Base-by-base conservation (phyloP, 2,113 vertebrate species). In the Bungarus multicinctus region DNA sequence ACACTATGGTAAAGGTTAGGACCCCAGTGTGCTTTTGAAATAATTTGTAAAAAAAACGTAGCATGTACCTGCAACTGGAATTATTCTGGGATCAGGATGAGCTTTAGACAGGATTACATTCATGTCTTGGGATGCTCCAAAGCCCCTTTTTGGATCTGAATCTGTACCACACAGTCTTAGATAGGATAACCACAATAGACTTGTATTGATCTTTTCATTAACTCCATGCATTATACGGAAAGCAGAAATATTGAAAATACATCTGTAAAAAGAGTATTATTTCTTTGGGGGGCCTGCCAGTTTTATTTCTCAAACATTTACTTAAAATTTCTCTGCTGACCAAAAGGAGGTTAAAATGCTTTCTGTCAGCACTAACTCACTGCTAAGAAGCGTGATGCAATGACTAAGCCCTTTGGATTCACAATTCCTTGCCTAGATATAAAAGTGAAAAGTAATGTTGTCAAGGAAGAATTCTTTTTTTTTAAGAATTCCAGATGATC, bases 281-380 rank as follows among this genome's bases (percentile, higher is more conserved):
- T 89, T 85, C 64, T 58, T 11, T 81, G 39, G 52, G 39, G 54
- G 2, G 43, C 47, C 20, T 55, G 52, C 30, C 53, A 52, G 20
- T 47, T 92, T 69, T 89, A 88, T 97, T 95, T 95, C 94, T 93
- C 95, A 95, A 96, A 94, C 97, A 96, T 97, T 96, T 97, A 96
- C 96, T 97, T 96, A 95, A 96, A 95, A 96, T 97, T 97, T 97
- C 94, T 97, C 94, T 95, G 96, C 97, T 97, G 96, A 97, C 96
- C 96, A 96, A 95, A 0, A 0, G 95, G 96, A 96, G 95, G 95
- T 96, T 96, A 93, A 91, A 95, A 91, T 87, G 94, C 94, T 93
- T 96, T 97, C 97, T 96, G 96, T 94, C 94, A 93, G 96, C 96
- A 96, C 94, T 93, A 94, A 47, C 34, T 95, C 94, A 94, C 94